Percentiles rank a stretch among this genome's conserved stretches.
phyloP scores from a whole-genome alignment of 2,113 vertebrate genomes.

The Eubucco bourcierii region DNA sequence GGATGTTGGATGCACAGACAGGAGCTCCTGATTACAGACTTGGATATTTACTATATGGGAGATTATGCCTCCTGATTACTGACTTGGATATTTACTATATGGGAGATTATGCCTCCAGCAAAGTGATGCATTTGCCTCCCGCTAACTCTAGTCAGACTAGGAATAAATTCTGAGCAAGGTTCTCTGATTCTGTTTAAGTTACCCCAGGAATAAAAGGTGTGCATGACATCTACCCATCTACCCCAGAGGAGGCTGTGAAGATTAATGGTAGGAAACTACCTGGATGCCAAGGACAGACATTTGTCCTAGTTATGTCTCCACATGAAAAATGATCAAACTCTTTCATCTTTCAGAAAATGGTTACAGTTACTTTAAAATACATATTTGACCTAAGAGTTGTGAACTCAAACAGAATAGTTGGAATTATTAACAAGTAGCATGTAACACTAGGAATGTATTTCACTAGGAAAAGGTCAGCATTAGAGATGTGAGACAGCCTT shows the following conservation, averaged over 20 bases:
- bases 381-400: background rate
- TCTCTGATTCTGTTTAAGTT: background rate
- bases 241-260: slow-evolving; percentile 5
- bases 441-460: background rate
- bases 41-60: background rate
- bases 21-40: background rate
- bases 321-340: slow-evolving; percentile 26
- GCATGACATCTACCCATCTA: background rate
- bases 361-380: background rate
- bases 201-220: background rate
- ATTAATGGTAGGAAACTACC: slow-evolving; percentile 31
- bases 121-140: background rate
- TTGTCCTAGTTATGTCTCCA: slow-evolving; percentile 6
- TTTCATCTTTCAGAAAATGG: background rate
- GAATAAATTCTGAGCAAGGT: background rate
- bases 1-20: background rate
- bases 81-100: background rate
- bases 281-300: slow-evolving; percentile 36
- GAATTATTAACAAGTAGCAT: slow-evolving; percentile 9
- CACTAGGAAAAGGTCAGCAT: slow-evolving; percentile 21
- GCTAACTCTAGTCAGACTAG: background rate
- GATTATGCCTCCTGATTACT: background rate
- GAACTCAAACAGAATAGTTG: background rate
- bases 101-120: background rate
- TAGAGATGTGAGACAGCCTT: slow-evolving; percentile 9